Conservation (phyloP, 2,888 invertebrate genomes). For the Tachystola acroxantha region DNA sequence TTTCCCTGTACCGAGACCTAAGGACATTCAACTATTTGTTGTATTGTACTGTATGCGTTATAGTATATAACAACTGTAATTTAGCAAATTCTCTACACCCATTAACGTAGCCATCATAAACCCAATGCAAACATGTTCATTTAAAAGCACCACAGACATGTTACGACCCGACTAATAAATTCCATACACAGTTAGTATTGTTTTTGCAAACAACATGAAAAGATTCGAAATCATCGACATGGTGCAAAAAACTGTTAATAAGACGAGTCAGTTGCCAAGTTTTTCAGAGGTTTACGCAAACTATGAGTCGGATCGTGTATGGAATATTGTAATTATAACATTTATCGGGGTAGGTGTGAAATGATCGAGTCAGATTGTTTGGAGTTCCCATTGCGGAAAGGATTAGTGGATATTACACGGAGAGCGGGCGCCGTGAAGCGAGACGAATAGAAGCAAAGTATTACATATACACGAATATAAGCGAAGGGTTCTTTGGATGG, state of each 20-base stretch:
- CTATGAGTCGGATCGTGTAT: conserved; percentile 30
- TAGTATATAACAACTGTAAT: conserved; percentile 13
- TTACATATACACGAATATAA: conserved; percentile 3
- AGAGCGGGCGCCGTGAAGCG: conserved; percentile 25
- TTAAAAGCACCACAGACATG: conserved; percentile 17
- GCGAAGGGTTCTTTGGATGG: background rate
- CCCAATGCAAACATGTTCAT: conserved; percentile 27
- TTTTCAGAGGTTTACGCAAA: conserved; percentile 33
- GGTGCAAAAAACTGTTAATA: conserved; percentile 33
- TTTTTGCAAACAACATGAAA: conserved; percentile 25
- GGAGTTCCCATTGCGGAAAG: conserved; percentile 18
- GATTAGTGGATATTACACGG: conserved; percentile 25
- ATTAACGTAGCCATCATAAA: conserved; percentile 31
- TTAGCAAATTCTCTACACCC: conserved; percentile 16
- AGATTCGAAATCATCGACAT: conserved; percentile 25
- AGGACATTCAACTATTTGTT: background rate
- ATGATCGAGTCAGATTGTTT: conserved; percentile 5
- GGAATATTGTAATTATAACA: conserved; percentile 45
- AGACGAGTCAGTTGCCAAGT: conserved; percentile 27
- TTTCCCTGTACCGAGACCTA: background rate
- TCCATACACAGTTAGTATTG: conserved; percentile 22
- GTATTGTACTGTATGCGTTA: conserved; percentile 6
- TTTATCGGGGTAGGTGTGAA: conserved; percentile 26
- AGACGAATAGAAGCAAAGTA: conserved; percentile 23
- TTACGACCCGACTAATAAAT: conserved; percentile 23